Percentiles rank a stretch among this genome's conserved stretches.
Conservation (phyloP, 2,113 vertebrate genomes). For the Crotalus viridis region DNA sequence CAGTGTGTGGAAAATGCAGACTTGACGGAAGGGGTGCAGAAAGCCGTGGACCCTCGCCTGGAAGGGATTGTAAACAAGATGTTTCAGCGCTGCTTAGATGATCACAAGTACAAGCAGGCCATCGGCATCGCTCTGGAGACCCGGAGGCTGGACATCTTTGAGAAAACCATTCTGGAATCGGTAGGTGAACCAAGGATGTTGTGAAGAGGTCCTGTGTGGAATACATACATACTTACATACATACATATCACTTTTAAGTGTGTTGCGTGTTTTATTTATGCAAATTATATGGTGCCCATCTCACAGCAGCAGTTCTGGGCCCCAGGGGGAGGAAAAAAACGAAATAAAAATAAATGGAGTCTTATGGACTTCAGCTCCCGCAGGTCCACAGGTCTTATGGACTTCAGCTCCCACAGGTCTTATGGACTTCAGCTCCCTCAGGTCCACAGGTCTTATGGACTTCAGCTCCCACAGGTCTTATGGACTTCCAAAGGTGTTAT, state of each 20-base stretch:
- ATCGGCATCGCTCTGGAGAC: constrained; percentile 96
- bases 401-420: too few relatives aligned
- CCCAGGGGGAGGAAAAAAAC: too few relatives aligned
- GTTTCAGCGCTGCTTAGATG: constrained; percentile 95
- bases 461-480: too few relatives aligned
- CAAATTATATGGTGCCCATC: too few relatives aligned
- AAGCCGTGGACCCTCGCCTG: constrained; percentile 89
- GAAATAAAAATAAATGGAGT: too few relatives aligned
- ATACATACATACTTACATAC: too few relatives aligned
- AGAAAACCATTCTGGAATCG: constrained; percentile 92
- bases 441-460: too few relatives aligned
- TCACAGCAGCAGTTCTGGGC: too few relatives aligned
- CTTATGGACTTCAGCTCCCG: too few relatives aligned
- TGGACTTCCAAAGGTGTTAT: too few relatives aligned
- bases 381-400: too few relatives aligned
- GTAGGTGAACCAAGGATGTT: constrained; percentile 58
- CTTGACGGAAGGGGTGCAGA: constrained; percentile 90
- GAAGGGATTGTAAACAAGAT: constrained; percentile 99
- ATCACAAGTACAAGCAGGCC: constrained; percentile 98
- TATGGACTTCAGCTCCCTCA: too few relatives aligned
- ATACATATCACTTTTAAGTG: neutral
- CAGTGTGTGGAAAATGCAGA: constrained; percentile 96
- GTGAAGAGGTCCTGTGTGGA: neutral
- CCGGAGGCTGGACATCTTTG: constrained; percentile 91
- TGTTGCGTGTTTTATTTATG: neutral